Evolutionary conservation across 1,140 invertebrate genomes (phyloP).

Genomic region (Calliphora vicina): DNA sequence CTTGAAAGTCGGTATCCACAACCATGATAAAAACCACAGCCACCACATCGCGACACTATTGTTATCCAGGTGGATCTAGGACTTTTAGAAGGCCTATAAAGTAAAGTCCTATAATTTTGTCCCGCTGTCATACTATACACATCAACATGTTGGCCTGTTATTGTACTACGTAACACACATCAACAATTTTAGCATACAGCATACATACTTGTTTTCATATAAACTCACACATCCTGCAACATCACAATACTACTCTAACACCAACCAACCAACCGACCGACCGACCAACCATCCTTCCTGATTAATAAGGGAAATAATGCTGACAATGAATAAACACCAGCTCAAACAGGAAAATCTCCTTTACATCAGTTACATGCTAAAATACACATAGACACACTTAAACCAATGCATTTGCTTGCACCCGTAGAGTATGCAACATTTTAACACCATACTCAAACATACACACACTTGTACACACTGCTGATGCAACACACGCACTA

Average conservation of each 20-base stretch:
- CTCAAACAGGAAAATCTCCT: neutral
- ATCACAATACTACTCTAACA: too few species aligned
- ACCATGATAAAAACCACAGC: too few species aligned
- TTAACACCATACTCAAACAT: neutral
- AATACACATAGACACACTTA: neutral
- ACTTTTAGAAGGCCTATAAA: too few species aligned
- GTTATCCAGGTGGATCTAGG: too few species aligned
- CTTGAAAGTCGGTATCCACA: too few species aligned
- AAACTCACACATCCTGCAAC: neutral
- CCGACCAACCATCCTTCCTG: neutral
- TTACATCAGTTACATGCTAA: neutral
- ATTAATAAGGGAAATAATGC: neutral
- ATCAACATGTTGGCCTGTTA: neutral
- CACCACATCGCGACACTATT: too few species aligned
- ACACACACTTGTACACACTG: neutral
- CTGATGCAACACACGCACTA: neutral
- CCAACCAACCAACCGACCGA: neutral
- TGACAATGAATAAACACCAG: conserved; percentile 8
- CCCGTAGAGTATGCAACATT: neutral
- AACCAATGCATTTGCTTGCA: neutral
- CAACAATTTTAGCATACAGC: too few species aligned
- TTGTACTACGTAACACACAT: neutral
- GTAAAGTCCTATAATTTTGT: too few species aligned
- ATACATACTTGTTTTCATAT: too few species aligned
- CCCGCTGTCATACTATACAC: too few species aligned